These are phyloP conservation scores for Papilio polytes DNA, from an alignment of 1,140 invertebrate genomes.

Conservation along the genomic window DNA sequence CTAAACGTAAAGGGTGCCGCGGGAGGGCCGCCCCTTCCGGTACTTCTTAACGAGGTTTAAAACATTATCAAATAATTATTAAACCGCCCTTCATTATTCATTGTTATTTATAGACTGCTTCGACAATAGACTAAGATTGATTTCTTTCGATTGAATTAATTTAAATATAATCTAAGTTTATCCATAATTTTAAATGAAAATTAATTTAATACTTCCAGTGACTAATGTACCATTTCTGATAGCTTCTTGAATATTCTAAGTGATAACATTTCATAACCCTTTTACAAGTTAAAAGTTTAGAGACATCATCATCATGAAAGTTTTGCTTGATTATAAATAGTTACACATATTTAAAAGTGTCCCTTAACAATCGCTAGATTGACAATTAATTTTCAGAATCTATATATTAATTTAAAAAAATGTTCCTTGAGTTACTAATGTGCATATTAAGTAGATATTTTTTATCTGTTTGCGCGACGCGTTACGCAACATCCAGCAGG, in stretches of 20 bases:
- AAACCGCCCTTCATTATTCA: slow-evolving; percentile 30
- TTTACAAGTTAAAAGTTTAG: no score
- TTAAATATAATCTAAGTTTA: neutral
- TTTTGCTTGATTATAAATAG: no score
- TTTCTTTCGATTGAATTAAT: neutral
- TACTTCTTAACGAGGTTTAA: slow-evolving; percentile 36
- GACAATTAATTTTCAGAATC: no score
- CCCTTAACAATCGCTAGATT: no score
- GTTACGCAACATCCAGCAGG: slow-evolving; percentile 20
- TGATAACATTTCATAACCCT: neutral
- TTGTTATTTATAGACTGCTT: slow-evolving; percentile 23
- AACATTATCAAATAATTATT: slow-evolving; percentile 39
- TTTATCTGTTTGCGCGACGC: neutral
- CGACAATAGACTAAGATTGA: slow-evolving; percentile 10
- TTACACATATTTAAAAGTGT: no score
- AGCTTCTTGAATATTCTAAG: neutral
- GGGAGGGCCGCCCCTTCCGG: neutral
- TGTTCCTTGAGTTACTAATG: neutral
- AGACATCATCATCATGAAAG: no score
- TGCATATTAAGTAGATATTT: neutral
- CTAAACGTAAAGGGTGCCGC: slow-evolving; percentile 40
- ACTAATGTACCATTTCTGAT: no score
- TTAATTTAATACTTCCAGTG: no score
- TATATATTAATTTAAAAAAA: no score
- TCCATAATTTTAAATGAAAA: neutral